Percentiles rank a stretch among this genome's conserved stretches.
Conservation (phyloP, 2,888 invertebrate species). For the Agrilus cyanescens region DNA sequence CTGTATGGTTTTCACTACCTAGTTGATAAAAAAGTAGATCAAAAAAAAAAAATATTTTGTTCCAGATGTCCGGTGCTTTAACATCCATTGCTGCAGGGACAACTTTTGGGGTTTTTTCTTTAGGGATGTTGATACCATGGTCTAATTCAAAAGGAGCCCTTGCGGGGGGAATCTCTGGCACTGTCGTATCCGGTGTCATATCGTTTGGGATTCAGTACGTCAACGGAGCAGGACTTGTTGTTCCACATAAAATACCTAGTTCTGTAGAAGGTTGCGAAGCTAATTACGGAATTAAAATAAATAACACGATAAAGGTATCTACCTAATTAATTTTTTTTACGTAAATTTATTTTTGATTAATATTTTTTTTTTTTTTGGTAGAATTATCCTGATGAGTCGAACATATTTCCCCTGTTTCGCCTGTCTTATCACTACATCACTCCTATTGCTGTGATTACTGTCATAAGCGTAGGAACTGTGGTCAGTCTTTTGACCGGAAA, state of each 20-base stretch:
- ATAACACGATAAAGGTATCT: constrained; percentile 35
- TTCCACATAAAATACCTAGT: constrained; percentile 44
- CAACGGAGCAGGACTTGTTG: constrained; percentile 45
- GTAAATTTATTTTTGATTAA: background rate
- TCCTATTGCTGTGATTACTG: constrained; percentile 55
- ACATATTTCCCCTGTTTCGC: constrained; percentile 61
- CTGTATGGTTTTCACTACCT: constrained; percentile 46
- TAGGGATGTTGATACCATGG: constrained; percentile 76
- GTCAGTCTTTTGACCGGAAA: constrained; percentile 49
- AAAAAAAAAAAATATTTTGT: constrained; percentile 3
- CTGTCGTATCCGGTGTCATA: constrained; percentile 47
- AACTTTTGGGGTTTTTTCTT: constrained; percentile 69
- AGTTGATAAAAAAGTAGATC: too few species aligned
- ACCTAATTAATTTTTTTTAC: constrained; percentile 8
- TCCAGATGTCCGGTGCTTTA: constrained; percentile 55
- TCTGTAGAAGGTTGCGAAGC: constrained; percentile 36
- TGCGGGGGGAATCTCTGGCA: constrained; percentile 49
- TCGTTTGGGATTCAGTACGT: constrained; percentile 58
- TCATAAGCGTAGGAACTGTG: constrained; percentile 54
- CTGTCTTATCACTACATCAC: constrained; percentile 76
- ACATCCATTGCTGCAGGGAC: constrained; percentile 78
- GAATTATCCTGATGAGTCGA: constrained; percentile 34
- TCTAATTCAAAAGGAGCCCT: constrained; percentile 56
- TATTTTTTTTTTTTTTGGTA: background rate
- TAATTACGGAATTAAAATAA: constrained; percentile 22